Evolutionary conservation across 1,140 invertebrate species (phyloP).

Genomic region (Lamellibrachia luymesi): DNA sequence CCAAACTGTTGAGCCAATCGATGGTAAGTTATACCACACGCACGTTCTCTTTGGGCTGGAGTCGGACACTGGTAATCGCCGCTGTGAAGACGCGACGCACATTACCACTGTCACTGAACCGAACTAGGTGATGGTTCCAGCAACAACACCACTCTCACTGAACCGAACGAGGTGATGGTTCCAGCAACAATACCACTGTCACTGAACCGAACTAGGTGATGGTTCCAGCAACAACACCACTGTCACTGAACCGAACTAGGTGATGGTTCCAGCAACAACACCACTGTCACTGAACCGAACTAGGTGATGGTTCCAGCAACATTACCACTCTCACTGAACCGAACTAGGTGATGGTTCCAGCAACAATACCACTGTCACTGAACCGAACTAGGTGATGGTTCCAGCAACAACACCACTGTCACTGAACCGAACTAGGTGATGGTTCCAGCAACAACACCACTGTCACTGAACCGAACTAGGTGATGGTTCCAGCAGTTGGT

Average conservation of each 20-base stretch:
- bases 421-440: too few species aligned
- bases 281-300: too few species aligned
- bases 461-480: not conserved
- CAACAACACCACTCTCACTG: too few species aligned
- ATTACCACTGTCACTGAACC: not conserved
- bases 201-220: not conserved
- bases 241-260: not conserved
- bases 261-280: not conserved
- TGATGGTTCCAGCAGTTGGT: not conserved
- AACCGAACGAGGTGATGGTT: not conserved
- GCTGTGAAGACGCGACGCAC: not conserved
- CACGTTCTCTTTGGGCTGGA: not conserved
- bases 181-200: too few species aligned
- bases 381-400: too few species aligned
- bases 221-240: not conserved
- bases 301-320: not conserved
- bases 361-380: not conserved
- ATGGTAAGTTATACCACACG: not conserved
- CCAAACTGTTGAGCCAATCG: not conserved
- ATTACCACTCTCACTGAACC: not conserved
- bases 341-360: too few species aligned
- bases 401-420: too few species aligned
- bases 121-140: not conserved
- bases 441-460: too few species aligned
- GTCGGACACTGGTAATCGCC: not conserved